Evolutionary conservation across 2,888 invertebrate genomes (phyloP), one percentile per base, ranked within the genome.

Genomic region (Cerastoderma edule): DNA sequence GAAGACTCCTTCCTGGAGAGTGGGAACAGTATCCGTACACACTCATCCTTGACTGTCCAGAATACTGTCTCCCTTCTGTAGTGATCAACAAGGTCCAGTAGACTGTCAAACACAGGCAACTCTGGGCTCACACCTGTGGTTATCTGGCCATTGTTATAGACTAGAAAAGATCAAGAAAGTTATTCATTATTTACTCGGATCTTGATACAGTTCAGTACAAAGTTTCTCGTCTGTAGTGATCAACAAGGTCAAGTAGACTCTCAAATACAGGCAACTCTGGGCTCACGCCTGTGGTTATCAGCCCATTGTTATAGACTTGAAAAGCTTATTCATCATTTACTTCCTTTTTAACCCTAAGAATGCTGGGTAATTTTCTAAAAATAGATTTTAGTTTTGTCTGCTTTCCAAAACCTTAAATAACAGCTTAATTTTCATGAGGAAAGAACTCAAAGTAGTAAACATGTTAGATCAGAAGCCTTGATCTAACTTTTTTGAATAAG

Each of bases 11-110:
- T 68, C 24, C 82, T 56, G 0, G 82, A 75, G 60, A 82, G 65
- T 0, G 82, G 82, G 44, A 82, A 82, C 70, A 82, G 57, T 2
- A 79, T 77, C 2, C 82, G 50, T 4, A 82, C 77, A 57, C 82
- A 82, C 46, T 77, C 72, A 16, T 74, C 66, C 13, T 75, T 67
- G 19, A 70, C 44, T 4, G 78, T 79, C 82, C 82, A 79, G 53
- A 82, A 82, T 16, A 64, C n/a, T 0, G 81, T 81, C 54, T 75
- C 72, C 19, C 66, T 35, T 30, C 75, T 50, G 53, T 82, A 82
- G 44, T 75, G 67, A 3, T 77, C 77, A 0, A 79, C 75, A 5
- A 82, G 63, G 32, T 75, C 75, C 3, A 77, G 39, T 0, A 82
- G 57, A 50, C 75, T 66, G 16, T 70, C 70, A 70, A 79, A 82